phyloP scores from a whole-genome alignment of 1,140 invertebrate species.

The Rhysida immarginata region DNA sequence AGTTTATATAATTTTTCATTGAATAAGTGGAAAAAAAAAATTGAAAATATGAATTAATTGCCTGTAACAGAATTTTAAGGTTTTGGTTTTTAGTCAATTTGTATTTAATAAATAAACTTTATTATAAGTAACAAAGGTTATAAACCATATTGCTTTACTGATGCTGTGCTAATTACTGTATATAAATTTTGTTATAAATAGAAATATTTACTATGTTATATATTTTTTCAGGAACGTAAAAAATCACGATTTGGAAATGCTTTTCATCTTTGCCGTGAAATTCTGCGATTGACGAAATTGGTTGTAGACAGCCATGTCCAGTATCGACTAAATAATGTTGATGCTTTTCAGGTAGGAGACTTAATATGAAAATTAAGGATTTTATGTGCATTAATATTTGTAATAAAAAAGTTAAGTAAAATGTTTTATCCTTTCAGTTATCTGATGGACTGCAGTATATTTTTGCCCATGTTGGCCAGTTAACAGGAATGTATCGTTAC shows the following conservation, averaged over 20 bases:
- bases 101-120: too few relatives aligned
- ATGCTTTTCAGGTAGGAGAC: conserved; percentile 67
- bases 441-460: conserved; percentile 99
- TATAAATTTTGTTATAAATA: neutral
- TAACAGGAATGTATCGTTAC: conserved; percentile 99
- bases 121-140: too few relatives aligned
- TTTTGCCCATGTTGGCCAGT: conserved; percentile 96
- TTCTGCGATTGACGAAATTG: conserved; percentile 89
- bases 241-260: conserved; percentile 99
- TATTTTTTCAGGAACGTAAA: conserved; percentile 59
- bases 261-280: conserved; percentile 98
- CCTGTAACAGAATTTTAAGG: too few relatives aligned
- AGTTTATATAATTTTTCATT: too few relatives aligned
- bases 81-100: too few relatives aligned
- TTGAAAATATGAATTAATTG: too few relatives aligned
- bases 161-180: neutral
- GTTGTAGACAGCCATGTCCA: conserved; percentile 99
- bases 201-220: neutral
- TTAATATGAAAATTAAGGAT: neutral
- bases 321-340: conserved; percentile 96
- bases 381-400: too few relatives aligned
- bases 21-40: too few relatives aligned
- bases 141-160: too few relatives aligned
- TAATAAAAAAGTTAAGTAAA: too few relatives aligned
- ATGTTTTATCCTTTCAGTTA: conserved; percentile 45